Percentiles rank a stretch among this genome's conserved stretches.
These are phyloP conservation scores for Nomada hirtipes DNA, from an alignment of 2,888 invertebrate species.

Conservation along the genomic window DNA sequence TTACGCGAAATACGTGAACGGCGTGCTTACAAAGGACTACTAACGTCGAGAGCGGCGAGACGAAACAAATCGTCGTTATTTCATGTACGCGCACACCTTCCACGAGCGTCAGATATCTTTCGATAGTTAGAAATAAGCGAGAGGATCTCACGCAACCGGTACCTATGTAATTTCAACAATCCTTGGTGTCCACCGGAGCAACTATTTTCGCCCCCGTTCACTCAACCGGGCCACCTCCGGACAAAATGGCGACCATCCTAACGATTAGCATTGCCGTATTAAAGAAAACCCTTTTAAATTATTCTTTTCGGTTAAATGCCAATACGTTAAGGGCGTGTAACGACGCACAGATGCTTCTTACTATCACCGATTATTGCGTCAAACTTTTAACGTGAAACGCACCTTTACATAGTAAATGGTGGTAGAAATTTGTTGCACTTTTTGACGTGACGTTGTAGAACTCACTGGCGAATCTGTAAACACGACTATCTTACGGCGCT, in stretches of 20 bases:
- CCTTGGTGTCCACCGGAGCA: conserved; percentile 69
- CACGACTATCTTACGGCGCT: conserved; percentile 79
- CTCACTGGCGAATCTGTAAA: conserved; percentile 82
- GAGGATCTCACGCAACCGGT: conserved; percentile 44
- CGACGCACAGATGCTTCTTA: conserved; percentile 4
- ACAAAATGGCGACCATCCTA: conserved; percentile 84
- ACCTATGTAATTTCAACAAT: conserved; percentile 61
- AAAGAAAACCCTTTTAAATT: conserved; percentile 64
- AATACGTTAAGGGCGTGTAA: background rate
- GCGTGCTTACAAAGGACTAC: conserved; percentile 53
- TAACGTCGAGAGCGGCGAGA: conserved; percentile 41
- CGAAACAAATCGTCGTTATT: conserved; percentile 19
- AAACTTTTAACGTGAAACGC: conserved; percentile 68
- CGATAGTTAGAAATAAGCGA: conserved; percentile 18
- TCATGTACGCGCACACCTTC: conserved; percentile 25
- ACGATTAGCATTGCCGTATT: conserved; percentile 81
- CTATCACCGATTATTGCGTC: conserved; percentile 30
- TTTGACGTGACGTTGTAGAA: conserved; percentile 84
- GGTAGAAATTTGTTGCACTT: conserved; percentile 81
- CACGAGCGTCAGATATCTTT: conserved; percentile 10
- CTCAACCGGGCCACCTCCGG: conserved; percentile 82
- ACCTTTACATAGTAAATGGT: conserved; percentile 83
- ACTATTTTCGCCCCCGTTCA: conserved; percentile 78
- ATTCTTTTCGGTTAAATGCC: conserved; percentile 10
- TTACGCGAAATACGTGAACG: conserved; percentile 44